Evolutionary conservation across 2,888 invertebrate genomes (phyloP), one percentile per base, ranked within the genome.

Genomic region (Acrocyrtus sp.): DNA sequence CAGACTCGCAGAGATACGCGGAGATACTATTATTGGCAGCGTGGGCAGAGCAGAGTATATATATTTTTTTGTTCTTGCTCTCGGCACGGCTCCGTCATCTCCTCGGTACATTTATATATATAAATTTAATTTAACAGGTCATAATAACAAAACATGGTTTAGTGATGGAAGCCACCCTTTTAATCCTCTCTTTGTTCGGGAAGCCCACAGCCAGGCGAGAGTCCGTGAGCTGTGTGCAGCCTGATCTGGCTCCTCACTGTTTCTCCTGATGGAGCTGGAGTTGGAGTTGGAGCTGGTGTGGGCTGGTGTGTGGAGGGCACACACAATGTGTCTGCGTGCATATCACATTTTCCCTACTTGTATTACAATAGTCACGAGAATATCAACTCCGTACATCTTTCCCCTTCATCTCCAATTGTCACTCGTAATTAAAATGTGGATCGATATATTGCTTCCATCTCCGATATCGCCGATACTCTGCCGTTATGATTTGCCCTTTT

Each of bases 361-460:
- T 51, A 51, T 8, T 6, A 24, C 3, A n/a, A 17, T 53, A 6
- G 17, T 19, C 29, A 22, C 39, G 34, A 12, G 53, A 34, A 53
- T 17, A 29, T 27, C 41, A 41, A 41, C 56, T 41, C 12, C 22
- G 24, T 19, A 53, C 67, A 58, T 72, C 72, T 66, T 60, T 67
- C 57, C 75, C 75, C 72, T 77, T 75, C 74, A 79, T 79, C 78
- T 79, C 79, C 77, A 73, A 79, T 79, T 78, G 79, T 81, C 81
- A 79, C 78, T 78, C 78, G 78, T 81, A 81, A 81, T 81, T 81
- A 81, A 77, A 74, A 72, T 78, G 63, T 75, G 73, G 77, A 80
- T 81, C 79, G 77, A 78, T 79, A 78, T 78, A 78, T 78, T 78
- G 76, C 74, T 76, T 75, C 78, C 78, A 77, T 78, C 78, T 76